Evolutionary conservation across 1,140 invertebrate genomes (phyloP).

Genomic region (Orussus abietinus): DNA sequence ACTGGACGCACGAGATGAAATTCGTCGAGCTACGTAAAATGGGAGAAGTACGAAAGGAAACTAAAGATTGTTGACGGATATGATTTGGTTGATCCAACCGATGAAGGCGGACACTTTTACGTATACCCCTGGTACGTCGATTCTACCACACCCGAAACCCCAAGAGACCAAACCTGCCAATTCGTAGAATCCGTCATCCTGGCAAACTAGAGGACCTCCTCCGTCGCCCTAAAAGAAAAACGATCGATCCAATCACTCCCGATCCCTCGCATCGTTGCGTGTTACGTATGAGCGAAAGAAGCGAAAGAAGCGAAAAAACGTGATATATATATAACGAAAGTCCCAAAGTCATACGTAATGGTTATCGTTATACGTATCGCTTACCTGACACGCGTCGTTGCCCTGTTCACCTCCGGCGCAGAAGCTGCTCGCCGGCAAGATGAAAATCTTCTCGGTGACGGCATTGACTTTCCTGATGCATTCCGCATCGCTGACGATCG

Average conservation of each 20-base stretch:
- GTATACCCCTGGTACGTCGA: conserved; percentile 88
- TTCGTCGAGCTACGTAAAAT: conserved; percentile 11
- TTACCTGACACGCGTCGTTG: conserved; percentile 89
- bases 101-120: conserved; percentile 93
- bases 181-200: conserved; percentile 90
- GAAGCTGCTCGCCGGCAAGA: conserved; percentile 86
- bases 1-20: too few species aligned
- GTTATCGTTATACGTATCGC: conserved; percentile 4
- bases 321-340: too few species aligned
- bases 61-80: conserved; percentile 88
- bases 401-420: conserved; percentile 90
- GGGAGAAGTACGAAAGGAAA: conserved; percentile 5
- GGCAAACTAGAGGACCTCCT: conserved; percentile 85
- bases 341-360: too few species aligned
- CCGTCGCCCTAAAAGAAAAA: conserved; percentile 72
- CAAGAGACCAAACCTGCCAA: conserved; percentile 86
- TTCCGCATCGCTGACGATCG: conserved; percentile 88
- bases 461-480: conserved; percentile 90
- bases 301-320: too few species aligned
- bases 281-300: too few species aligned
- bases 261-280: too few species aligned
- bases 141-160: conserved; percentile 87
- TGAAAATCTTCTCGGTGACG: conserved; percentile 91
- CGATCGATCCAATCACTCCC: not conserved
- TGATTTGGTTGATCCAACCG: conserved; percentile 96